Conservation (phyloP, 2,888 invertebrate species). For the Creontiades dilutus region DNA sequence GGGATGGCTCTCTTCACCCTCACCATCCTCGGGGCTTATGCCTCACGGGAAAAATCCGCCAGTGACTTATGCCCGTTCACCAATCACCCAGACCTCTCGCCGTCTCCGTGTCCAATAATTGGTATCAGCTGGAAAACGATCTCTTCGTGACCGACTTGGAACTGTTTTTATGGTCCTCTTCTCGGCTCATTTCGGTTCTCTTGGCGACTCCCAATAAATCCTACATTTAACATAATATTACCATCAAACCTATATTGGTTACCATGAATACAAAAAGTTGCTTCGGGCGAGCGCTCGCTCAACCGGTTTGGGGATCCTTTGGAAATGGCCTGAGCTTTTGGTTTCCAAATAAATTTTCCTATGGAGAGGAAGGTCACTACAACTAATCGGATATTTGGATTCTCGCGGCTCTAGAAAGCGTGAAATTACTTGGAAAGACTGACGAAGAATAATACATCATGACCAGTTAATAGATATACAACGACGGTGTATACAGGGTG, state of each 20-base stretch:
- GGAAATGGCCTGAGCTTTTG: conserved; percentile 42
- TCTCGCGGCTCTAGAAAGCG: conserved; percentile 57
- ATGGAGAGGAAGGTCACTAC: not conserved
- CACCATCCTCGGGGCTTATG: not conserved
- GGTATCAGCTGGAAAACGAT: conserved; percentile 52
- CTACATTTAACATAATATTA: conserved; percentile 67
- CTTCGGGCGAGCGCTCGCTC: conserved; percentile 53
- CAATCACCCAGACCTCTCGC: conserved; percentile 42
- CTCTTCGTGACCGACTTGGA: conserved; percentile 53
- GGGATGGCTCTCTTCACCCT: not conserved
- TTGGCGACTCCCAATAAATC: conserved; percentile 54
- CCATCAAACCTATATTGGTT: conserved; percentile 50
- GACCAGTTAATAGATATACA: not conserved
- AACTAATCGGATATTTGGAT: conserved; percentile 43
- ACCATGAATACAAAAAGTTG: conserved; percentile 55
- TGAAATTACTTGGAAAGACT: conserved; percentile 26
- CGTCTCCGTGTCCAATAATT: conserved; percentile 53
- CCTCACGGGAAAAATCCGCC: not conserved
- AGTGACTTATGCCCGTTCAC: conserved; percentile 55
- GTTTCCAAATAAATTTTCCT: conserved; percentile 41
- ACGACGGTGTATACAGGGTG: too few species aligned
- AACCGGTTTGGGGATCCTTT: conserved; percentile 34
- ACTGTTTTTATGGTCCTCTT: conserved; percentile 45
- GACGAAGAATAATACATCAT: conserved; percentile 12
- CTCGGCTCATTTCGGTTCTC: conserved; percentile 25